Evolutionary conservation across 1,140 invertebrate genomes (phyloP).

Genomic region (Phenacoccus solenopsis): DNA sequence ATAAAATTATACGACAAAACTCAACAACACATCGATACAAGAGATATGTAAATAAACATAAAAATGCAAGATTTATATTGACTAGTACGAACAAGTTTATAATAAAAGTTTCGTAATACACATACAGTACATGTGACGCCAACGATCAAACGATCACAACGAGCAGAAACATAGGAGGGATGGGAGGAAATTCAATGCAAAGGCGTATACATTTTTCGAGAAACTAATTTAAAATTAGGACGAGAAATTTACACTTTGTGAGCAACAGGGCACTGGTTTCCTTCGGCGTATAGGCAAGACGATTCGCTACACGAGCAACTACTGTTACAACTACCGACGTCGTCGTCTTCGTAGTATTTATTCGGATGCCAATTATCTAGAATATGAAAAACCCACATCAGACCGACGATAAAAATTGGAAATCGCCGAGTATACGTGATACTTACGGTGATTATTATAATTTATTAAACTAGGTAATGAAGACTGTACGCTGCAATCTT

Average conservation of each 20-base stretch:
- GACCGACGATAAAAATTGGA: background rate
- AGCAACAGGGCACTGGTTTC: conserved; percentile 10
- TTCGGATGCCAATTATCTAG: background rate
- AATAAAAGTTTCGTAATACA: no score
- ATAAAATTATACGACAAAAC: background rate
- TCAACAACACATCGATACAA: background rate
- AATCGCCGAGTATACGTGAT: background rate
- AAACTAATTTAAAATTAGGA: no score
- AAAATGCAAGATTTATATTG: conserved; percentile 1
- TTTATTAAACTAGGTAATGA: conserved; percentile 12
- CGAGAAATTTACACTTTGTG: background rate
- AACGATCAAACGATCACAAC: no score
- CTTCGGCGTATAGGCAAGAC: conserved; percentile 29
- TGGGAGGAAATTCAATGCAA: no score
- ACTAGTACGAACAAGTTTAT: background rate
- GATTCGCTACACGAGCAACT: conserved; percentile 32
- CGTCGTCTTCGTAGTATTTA: conserved; percentile 14
- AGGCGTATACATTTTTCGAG: no score
- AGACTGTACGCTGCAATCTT: conserved; percentile 5
- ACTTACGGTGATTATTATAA: conserved; percentile 14
- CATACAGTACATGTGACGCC: no score
- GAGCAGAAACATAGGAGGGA: no score
- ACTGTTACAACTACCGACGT: conserved; percentile 26
- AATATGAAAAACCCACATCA: background rate
- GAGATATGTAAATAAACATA: background rate